These are phyloP conservation scores for Margaritifera margaritifera DNA, from an alignment of 2,888 invertebrate species.

Conservation along the genomic window DNA sequence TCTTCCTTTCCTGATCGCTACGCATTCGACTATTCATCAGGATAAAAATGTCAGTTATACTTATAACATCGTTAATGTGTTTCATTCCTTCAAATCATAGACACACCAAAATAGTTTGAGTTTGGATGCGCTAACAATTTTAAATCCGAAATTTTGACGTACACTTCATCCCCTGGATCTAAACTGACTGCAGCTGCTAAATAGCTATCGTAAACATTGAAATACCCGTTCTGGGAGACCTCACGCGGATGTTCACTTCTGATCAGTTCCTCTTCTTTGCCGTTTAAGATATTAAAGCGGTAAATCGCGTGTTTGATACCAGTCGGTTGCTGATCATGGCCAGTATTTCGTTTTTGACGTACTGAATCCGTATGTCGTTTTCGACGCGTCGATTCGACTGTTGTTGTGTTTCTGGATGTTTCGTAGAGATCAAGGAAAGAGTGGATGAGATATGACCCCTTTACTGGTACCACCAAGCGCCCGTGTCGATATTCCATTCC, in stretches of 20 bases:
- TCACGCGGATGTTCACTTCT: conserved; percentile 2
- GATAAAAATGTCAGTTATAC: too few relatives aligned
- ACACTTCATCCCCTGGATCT: conserved; percentile 11
- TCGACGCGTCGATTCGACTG: too few relatives aligned
- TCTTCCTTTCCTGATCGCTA: too few relatives aligned
- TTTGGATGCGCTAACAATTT: conserved; percentile 5
- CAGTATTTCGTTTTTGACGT: too few relatives aligned
- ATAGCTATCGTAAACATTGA: conserved; percentile 4
- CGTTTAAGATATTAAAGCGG: conserved; percentile 2
- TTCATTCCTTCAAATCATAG: conserved; percentile 5
- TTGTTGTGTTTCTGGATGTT: neutral
- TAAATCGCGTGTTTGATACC: conserved; percentile 6
- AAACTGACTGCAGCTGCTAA: conserved; percentile 3
- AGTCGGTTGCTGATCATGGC: too few relatives aligned
- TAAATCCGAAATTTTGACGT: conserved; percentile 12
- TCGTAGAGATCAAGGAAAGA: conserved; percentile 7
- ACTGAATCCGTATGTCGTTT: too few relatives aligned
- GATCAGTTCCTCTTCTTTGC: neutral
- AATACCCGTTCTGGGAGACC: neutral
- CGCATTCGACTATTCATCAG: too few relatives aligned
- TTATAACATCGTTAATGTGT: too few relatives aligned
- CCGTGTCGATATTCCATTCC: conserved; percentile 4
- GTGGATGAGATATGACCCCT: conserved; percentile 8
- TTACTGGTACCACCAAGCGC: conserved; percentile 6
- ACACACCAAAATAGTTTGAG: conserved; percentile 8